Conservation (phyloP, 2,888 invertebrate genomes). For the Pyrrhia umbra region DNA sequence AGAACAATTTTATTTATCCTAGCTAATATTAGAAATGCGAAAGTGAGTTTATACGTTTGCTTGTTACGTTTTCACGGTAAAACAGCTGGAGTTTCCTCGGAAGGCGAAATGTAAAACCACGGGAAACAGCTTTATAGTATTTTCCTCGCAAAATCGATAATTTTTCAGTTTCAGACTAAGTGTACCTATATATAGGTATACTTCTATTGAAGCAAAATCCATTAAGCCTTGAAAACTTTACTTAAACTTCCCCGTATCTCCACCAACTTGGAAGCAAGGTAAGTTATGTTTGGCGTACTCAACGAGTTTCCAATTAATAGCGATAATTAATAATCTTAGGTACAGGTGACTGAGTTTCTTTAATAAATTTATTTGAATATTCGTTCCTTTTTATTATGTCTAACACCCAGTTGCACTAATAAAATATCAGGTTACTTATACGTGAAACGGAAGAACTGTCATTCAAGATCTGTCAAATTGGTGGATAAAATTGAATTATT, state of each 20-base stretch:
- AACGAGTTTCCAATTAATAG: conserved; percentile 48
- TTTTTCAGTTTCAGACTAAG: conserved; percentile 11
- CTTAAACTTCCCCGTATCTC: conserved; percentile 32
- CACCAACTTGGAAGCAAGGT: conserved; percentile 22
- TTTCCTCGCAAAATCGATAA: conserved; percentile 8
- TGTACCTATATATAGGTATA: conserved; percentile 2
- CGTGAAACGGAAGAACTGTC: too few relatives aligned
- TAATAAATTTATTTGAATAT: background rate
- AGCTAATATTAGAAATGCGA: too few relatives aligned
- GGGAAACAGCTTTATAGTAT: too few relatives aligned
- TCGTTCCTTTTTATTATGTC: background rate
- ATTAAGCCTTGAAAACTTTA: conserved; percentile 49
- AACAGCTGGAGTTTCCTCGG: too few relatives aligned
- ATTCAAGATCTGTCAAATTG: too few relatives aligned
- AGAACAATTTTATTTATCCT: too few relatives aligned
- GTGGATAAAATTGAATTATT: too few relatives aligned
- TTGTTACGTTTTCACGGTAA: too few relatives aligned
- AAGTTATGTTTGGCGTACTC: conserved; percentile 29
- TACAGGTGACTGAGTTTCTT: background rate
- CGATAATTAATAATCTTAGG: conserved; percentile 29
- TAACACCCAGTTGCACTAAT: too few relatives aligned
- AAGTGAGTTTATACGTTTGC: too few relatives aligned
- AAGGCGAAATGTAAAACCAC: too few relatives aligned
- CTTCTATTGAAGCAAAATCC: conserved; percentile 48
- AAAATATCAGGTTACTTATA: too few relatives aligned